Evolutionary conservation across 1,140 invertebrate genomes (phyloP), one percentile per base, ranked within the genome.

Genomic region (Varroa destructor): DNA sequence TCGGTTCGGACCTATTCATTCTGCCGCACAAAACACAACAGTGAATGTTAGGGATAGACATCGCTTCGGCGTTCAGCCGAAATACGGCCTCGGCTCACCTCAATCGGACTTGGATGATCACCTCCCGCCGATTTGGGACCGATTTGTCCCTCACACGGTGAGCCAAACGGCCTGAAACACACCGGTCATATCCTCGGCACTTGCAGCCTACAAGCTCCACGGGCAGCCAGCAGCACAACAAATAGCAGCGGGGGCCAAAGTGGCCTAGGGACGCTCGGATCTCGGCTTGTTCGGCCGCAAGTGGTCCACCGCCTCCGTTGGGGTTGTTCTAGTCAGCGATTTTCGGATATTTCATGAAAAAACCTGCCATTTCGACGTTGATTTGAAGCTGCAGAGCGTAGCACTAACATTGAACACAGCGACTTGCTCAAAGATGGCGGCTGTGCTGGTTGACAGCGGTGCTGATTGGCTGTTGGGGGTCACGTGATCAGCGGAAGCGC

Each of bases 371-470:
- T 40, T 46, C 46, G 46, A 67, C 61, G 61, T 67, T 67, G 61
- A 67, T 67, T 67, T 67, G 61, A 67, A 67, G 61, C 61, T 40
- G 61, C 61, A 67, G 61, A 43, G 40, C 61, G 61, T 67, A 67
- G 61, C 61, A 67, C 61, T 67, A 67, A 67, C 61, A 67, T 67
- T 43, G 61, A 67, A 40, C 61, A 67, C 40, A 67, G 61, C 40
- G 40, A 67, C 46, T 67, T 46, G 61, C 61, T 67, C 61, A 46
- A 67, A 67, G 61, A 67, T 67, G 61, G 61, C 61, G 61, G 61
- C 61, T 40, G 12, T 12, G 36, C 61, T 67, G 61, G 61, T 67
- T 67, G 61, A 67, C 61, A 67, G 61, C 61, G 61, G 10, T 40
- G 40, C 61, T 67, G 61, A 67, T 67, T 67, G 61, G 61, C 36